These are phyloP conservation scores for Eristalinus sepulchralis DNA, from an alignment of 2,888 invertebrate species.

Conservation along the genomic window DNA sequence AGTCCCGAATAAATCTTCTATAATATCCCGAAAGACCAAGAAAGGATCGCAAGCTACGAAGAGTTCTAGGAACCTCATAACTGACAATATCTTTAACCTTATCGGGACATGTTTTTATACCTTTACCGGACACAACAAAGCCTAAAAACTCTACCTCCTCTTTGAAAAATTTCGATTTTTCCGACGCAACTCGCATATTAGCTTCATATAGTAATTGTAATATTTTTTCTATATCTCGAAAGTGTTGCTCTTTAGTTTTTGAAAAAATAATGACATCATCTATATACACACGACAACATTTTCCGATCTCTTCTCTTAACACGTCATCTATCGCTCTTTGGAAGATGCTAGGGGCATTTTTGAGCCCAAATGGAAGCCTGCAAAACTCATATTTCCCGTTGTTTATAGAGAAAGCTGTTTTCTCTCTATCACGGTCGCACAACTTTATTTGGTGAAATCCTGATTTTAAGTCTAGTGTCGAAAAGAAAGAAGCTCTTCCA, in stretches of 20 bases:
- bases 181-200: too few species aligned
- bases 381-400: constrained; percentile 76
- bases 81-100: too few species aligned
- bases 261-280: background rate
- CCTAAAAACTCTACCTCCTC: too few species aligned
- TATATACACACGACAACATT: background rate
- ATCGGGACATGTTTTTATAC: too few species aligned
- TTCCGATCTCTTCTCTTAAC: constrained; percentile 41
- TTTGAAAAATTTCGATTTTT: too few species aligned
- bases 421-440: constrained; percentile 73
- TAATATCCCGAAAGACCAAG: too few species aligned
- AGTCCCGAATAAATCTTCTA: constrained; percentile 7
- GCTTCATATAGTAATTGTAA: too few species aligned
- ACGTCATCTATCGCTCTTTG: constrained; percentile 42
- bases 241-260: too few species aligned
- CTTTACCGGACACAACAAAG: too few species aligned
- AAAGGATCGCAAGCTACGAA: too few species aligned
- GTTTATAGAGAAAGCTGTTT: constrained; percentile 77
- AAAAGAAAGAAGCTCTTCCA: constrained; percentile 77
- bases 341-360: constrained; percentile 79
- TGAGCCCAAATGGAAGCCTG: constrained; percentile 78
- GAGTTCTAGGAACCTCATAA: too few species aligned
- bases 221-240: too few species aligned
- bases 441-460: constrained; percentile 78
- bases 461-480: constrained; percentile 77